Evolutionary conservation across 2,888 invertebrate genomes (phyloP).

Genomic region (Camptogramma bilineatum): DNA sequence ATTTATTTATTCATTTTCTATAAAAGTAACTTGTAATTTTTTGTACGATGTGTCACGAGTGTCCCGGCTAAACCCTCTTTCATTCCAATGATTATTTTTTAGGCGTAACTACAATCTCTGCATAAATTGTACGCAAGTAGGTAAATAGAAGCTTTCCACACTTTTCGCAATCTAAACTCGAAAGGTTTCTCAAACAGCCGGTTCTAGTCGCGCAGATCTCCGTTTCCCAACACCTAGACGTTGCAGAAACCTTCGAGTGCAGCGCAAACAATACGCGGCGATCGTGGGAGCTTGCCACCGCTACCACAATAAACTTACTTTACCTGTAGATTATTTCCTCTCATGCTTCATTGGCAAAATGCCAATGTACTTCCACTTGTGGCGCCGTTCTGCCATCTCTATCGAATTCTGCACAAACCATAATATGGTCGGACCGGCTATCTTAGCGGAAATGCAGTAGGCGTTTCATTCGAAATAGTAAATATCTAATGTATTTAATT

Average conservation of each 20-base stretch:
- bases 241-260: slow-evolving; percentile 81
- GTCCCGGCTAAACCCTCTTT: slow-evolving; percentile 6
- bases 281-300: slow-evolving; percentile 75
- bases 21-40: no score
- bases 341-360: slow-evolving; percentile 71
- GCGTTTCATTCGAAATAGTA: slow-evolving; percentile 27
- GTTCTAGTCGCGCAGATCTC: slow-evolving; percentile 72
- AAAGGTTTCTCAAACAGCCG: slow-evolving; percentile 79
- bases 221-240: slow-evolving; percentile 75
- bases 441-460: slow-evolving; percentile 40
- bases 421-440: slow-evolving; percentile 15
- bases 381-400: slow-evolving; percentile 53
- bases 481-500: not conserved
- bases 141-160: slow-evolving; percentile 70
- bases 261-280: slow-evolving; percentile 76
- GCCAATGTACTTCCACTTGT: slow-evolving; percentile 17
- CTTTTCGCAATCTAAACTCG: slow-evolving; percentile 78
- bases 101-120: slow-evolving; percentile 50
- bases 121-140: slow-evolving; percentile 52
- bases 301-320: slow-evolving; percentile 65
- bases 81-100: slow-evolving; percentile 45
- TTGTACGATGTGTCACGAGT: not conserved
- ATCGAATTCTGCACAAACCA: slow-evolving; percentile 34
- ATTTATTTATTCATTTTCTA: no score
- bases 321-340: slow-evolving; percentile 64